Evolutionary conservation across 2,888 invertebrate species (phyloP), one percentile per base, ranked within the genome.

Genomic region (Hyposoter didymator): DNA sequence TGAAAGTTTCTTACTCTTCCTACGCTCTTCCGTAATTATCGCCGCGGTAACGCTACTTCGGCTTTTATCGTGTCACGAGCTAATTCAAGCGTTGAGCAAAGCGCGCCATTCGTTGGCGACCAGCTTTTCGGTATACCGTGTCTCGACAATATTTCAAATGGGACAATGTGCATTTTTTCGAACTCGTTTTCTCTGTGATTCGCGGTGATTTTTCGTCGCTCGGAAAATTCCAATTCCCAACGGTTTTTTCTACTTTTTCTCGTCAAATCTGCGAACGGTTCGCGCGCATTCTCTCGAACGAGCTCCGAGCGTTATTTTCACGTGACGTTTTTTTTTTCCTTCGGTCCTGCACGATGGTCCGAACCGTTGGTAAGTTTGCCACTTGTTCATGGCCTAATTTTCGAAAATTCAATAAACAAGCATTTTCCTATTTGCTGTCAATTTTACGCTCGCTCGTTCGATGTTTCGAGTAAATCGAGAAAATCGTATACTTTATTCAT

Each of bases 1-100:
- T 69, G 45, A 45, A 28, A 47, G 32, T 47, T 32, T 69, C 47
- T 28, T 32, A 45, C 22, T 45, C 47, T 47, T 69, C 69, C 47
- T 69, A 28, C 47, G 28, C 22, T 28, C 32, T 6, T 17, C 19
- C n/a, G 28, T 69, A 22, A 45, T 43, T 45, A 22, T 17, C 28
- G 17, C 45, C 12, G 59, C 22, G 28, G 45, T 69, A 43, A 28
- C 22, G 22, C 45, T 22, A 69, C 45, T 45, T 45, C n/a, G 39
- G 35, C 35, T 47, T 45, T 47, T 14, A 19, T 22, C 69, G 69
- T 39, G 39, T 59, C 59, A 28, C 59, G 59, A 28, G 12, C 14
- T 14, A 14, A 59, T 59, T 59, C 14, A 28, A 59, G 59, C 14
- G 28, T 59, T 14, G 12, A 59, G 28, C 19, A 28, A 59, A 59